phyloP scores from a whole-genome alignment of 2,888 invertebrate species.

The Pristionchus arcanus region DNA sequence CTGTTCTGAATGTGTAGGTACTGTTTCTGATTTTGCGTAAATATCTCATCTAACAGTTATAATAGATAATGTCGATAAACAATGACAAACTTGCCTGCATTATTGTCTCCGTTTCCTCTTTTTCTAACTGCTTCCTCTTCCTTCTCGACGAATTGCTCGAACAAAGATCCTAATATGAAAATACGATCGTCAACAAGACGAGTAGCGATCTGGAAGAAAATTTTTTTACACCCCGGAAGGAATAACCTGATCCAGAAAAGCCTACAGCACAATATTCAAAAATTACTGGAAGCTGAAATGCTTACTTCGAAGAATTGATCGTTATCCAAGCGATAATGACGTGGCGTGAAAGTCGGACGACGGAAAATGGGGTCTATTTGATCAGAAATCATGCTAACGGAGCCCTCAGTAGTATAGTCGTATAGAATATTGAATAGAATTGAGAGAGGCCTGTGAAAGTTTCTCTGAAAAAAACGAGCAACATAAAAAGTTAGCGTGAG shows the following conservation, averaged over 20 bases:
- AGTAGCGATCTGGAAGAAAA: background rate
- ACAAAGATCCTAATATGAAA: background rate
- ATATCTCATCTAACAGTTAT: no score
- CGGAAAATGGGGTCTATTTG: conserved; percentile 12
- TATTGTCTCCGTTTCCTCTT: background rate
- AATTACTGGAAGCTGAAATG: background rate
- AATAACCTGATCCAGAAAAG: no score
- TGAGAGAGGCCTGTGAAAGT: background rate
- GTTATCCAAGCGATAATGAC: background rate
- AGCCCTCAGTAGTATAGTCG: background rate
- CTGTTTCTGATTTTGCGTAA: no score
- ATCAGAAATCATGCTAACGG: background rate
- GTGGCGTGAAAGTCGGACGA: background rate
- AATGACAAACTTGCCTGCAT: background rate
- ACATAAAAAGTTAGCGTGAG: background rate
- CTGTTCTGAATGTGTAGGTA: background rate
- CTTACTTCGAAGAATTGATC: background rate
- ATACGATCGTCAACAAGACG: conserved; percentile 10
- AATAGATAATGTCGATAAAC: background rate
- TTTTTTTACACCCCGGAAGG: no score
- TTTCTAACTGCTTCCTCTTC: background rate
- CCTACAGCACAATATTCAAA: no score
- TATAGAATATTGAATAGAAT: background rate
- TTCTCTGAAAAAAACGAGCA: background rate
- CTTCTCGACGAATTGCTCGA: background rate